These are phyloP conservation scores for Agelastica alni DNA, from an alignment of 2,888 invertebrate genomes.

Conservation along the genomic window DNA sequence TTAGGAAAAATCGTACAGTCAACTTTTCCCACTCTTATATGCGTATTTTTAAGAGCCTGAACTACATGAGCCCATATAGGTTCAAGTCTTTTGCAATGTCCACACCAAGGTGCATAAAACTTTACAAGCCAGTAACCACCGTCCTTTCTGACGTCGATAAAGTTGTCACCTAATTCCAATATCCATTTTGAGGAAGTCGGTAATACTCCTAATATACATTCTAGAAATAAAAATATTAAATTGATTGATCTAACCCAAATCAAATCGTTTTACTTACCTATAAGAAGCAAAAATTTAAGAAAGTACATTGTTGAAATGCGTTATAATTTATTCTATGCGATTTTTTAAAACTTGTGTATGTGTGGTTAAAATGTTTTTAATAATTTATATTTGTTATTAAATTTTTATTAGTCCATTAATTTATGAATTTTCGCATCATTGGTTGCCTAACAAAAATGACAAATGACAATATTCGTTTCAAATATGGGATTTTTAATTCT, in stretches of 20 bases:
- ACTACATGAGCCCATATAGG: conserved; percentile 95
- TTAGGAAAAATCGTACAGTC: conserved; percentile 91
- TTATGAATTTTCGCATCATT: too few species aligned
- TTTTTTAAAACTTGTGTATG: too few species aligned
- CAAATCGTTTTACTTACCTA: not conserved
- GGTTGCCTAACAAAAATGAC: too few species aligned
- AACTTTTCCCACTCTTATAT: conserved; percentile 85
- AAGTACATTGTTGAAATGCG: not conserved
- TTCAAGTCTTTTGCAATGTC: conserved; percentile 93
- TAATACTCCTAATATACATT: conserved; percentile 1
- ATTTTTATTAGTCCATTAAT: too few species aligned
- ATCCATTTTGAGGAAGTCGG: conserved; percentile 67
- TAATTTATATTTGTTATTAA: too few species aligned
- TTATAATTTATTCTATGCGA: too few species aligned
- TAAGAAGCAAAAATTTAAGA: not conserved
- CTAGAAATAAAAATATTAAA: not conserved
- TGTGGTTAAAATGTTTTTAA: too few species aligned
- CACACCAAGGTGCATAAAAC: conserved; percentile 99
- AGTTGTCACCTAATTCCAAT: conserved; percentile 78
- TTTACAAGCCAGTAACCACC: conserved; percentile 85
- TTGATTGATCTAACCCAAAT: not conserved
- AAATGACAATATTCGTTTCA: too few species aligned
- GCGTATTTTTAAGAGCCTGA: conserved; percentile 81
- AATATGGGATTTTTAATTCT: too few species aligned
- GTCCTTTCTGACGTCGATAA: conserved; percentile 69